Evolutionary conservation across 2,888 invertebrate genomes (phyloP), one percentile per base, ranked within the genome.

Genomic region (Platyscelio sp.): DNA sequence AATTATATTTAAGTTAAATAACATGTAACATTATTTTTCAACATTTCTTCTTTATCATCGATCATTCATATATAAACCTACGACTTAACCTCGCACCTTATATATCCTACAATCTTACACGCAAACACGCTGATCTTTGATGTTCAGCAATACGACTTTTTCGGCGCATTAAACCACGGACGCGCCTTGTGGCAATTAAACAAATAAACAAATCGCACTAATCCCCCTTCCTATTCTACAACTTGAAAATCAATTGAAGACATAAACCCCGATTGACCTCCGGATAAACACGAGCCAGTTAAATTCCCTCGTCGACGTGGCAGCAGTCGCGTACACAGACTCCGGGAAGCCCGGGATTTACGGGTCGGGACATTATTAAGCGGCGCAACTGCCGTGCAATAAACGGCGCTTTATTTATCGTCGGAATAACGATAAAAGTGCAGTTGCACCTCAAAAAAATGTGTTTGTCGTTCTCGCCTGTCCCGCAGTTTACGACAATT

Each of bases 351-450:
- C 63, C 70, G 33, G 76, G 81, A 85, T 85, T 85, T 77, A 85
- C 80, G 80, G 68, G 54, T 51, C 67, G 75, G 83, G 60, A 46
- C 80, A 75, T 80, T 84, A 84, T 84, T 84, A 84, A 84, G 84
- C 80, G 79, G 56, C 80, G 20, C 84, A 80, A 84, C 84, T 80
- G 84, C 75, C 76, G 79, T 68, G 80, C 84, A 80, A 84, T 84
- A 84, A 84, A 80, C 80, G 84, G 76, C 67, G 71, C 60, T 80
- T 84, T 84, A 84, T 80, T 84, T 84, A 84, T 84, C 76, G 84
- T 72, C 84, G 56, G 38, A 75, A 71, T 76, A 71, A 77, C 80
- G 84, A 84, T 84, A 84, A 75, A 84, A 80, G 80, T 72, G 56
- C 80, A 80, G 80, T 77, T 75, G 77, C 43, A 77, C 65, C 71